Percentiles rank a stretch among this genome's conserved stretches.
phyloP scores from a whole-genome alignment of 2,797 vertebrate species.

The Sebastes baramenuke region DNA sequence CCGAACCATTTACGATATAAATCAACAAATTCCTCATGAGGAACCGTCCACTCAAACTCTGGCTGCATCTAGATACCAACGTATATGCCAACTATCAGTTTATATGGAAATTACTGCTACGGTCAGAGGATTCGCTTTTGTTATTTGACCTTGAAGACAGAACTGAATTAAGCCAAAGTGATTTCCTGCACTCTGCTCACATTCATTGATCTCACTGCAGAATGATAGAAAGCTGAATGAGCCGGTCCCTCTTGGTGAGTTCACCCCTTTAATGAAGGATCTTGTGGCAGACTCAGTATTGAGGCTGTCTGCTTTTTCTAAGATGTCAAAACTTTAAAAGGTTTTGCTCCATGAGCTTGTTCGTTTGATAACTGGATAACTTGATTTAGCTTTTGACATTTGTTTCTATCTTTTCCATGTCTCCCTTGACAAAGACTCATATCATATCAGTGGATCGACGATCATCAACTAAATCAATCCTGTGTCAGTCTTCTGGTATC shows the following conservation, averaged over 20 bases:
- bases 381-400: neutral
- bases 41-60: neutral
- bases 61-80: neutral
- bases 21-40: slow-evolving; percentile 13
- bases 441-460: neutral
- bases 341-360: neutral
- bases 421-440: neutral
- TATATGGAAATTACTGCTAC: slow-evolving; percentile 25
- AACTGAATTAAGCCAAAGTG: slow-evolving; percentile 37
- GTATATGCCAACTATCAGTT: neutral
- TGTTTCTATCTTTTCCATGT: neutral
- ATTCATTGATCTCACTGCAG: slow-evolving; percentile 59
- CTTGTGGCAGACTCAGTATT: slow-evolving; percentile 19
- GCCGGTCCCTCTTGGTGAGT: slow-evolving; percentile 30
- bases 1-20: neutral
- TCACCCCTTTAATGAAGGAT: slow-evolving; percentile 40
- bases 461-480: slow-evolving; percentile 4
- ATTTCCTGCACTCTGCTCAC: slow-evolving; percentile 55
- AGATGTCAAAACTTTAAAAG: neutral
- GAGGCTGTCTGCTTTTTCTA: slow-evolving; percentile 5
- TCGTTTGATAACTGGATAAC: neutral
- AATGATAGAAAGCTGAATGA: slow-evolving; percentile 64
- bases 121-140: slow-evolving; percentile 28
- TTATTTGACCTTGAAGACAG: slow-evolving; percentile 23
- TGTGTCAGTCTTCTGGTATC: slow-evolving; percentile 20